Percentiles rank a stretch among this genome's conserved stretches.
Conservation (phyloP, 2,113 vertebrate species). For the Pterophyllum scalare region DNA sequence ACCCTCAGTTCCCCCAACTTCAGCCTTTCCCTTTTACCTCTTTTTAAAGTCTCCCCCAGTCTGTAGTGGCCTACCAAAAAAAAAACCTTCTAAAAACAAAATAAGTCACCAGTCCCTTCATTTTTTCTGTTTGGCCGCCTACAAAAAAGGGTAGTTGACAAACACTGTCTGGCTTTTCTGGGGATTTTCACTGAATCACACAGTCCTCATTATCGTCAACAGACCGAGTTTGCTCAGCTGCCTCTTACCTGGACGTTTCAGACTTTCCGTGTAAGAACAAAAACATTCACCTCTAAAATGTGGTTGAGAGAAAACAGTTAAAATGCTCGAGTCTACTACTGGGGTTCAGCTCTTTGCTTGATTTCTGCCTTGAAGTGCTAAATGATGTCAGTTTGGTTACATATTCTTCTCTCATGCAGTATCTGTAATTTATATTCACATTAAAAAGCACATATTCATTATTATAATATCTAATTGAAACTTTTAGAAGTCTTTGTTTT, state of each 20-base stretch:
- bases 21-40: background rate
- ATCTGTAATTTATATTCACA: slow-evolving; percentile 6
- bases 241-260: background rate
- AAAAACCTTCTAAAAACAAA: background rate
- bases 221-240: background rate
- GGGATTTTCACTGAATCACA: background rate
- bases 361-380: background rate
- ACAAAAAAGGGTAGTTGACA: background rate
- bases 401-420: background rate
- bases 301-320: background rate
- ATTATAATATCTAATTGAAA: slow-evolving; percentile 25
- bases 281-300: background rate
- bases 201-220: background rate
- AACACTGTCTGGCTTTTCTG: background rate
- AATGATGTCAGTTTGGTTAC: background rate
- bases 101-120: background rate
- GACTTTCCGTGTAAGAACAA: background rate
- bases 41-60: background rate
- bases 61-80: background rate
- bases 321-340: background rate
- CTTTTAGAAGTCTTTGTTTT: slow-evolving; percentile 24
- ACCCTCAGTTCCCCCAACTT: background rate
- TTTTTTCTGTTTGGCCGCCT: background rate
- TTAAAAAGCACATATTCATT: slow-evolving; percentile 3
- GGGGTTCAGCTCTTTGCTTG: background rate